Percentiles rank a stretch among this genome's conserved stretches.
These are phyloP conservation scores for Homarus gammarus DNA, from an alignment of 2,888 invertebrate species.

Conservation along the genomic window DNA sequence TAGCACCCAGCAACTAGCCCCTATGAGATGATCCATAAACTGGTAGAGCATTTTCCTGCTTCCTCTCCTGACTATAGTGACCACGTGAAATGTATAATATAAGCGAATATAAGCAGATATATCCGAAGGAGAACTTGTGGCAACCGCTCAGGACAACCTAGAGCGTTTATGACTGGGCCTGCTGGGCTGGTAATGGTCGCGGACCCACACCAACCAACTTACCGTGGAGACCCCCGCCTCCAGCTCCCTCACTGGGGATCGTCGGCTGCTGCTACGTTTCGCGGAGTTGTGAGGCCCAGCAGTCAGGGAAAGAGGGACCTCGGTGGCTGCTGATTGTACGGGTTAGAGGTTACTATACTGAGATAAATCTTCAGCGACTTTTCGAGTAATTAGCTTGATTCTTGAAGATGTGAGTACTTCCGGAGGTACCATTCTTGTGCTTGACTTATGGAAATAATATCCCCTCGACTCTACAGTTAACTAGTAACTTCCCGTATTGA, in stretches of 20 bases:
- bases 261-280: slow-evolving; percentile 29
- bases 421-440: no score
- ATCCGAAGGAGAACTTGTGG: slow-evolving; percentile 44
- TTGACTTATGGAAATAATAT: no score
- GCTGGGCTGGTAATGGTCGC: slow-evolving; percentile 54
- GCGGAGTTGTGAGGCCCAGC: neutral
- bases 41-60: neutral
- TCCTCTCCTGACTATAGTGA: slow-evolving; percentile 15
- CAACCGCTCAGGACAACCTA: slow-evolving; percentile 57
- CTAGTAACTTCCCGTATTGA: no score
- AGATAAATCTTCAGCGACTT: neutral
- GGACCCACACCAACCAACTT: slow-evolving; percentile 44
- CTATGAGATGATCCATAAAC: slow-evolving; percentile 31
- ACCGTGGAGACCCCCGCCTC: slow-evolving; percentile 47
- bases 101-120: slow-evolving; percentile 42
- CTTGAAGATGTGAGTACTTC: no score
- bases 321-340: neutral
- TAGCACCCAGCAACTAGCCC: slow-evolving; percentile 3
- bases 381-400: no score
- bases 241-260: slow-evolving; percentile 16
- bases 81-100: slow-evolving; percentile 46
- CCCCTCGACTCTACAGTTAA: no score
- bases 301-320: slow-evolving; percentile 9
- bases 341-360: neutral
- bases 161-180: slow-evolving; percentile 60